phyloP scores from a whole-genome alignment of 2,797 vertebrate species.

The Spatula clypeata region DNA sequence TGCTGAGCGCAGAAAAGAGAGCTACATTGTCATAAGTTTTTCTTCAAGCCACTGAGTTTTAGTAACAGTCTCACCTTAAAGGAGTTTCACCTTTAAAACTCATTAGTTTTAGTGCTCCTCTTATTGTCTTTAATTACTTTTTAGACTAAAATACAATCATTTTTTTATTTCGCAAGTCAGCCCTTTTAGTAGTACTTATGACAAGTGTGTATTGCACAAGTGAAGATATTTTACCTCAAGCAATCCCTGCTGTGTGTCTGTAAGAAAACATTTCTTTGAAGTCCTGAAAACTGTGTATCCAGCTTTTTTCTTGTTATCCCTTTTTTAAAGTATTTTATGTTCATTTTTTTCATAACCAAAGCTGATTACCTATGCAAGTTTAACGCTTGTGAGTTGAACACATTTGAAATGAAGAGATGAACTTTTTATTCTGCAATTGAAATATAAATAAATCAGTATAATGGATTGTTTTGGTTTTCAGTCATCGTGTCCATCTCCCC shows the following conservation, averaged over 20 bases:
- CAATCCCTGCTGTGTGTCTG: conserved; percentile 30
- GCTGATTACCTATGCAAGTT: conserved; percentile 6
- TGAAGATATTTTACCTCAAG: conserved; percentile 10
- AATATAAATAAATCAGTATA: not conserved
- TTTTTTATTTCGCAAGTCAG: not conserved
- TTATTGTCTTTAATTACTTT: not conserved
- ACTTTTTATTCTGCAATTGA: not conserved
- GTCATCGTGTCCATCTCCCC: no score
- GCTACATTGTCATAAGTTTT: not conserved
- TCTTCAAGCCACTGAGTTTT: not conserved
- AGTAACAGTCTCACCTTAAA: not conserved
- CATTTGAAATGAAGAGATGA: not conserved
- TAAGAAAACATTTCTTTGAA: conserved; percentile 49
- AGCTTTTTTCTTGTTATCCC: conserved; percentile 35
- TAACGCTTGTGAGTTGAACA: not conserved
- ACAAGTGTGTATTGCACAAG: not conserved
- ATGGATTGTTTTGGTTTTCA: not conserved
- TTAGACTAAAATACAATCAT: not conserved
- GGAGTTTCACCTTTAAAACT: not conserved
- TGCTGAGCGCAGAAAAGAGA: not conserved
- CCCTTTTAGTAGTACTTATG: conserved; percentile 13
- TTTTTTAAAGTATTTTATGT: not conserved
- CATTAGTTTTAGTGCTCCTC: not conserved
- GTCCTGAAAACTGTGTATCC: conserved; percentile 25
- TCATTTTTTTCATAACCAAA: not conserved